These are phyloP conservation scores for Saccostrea glomerata DNA, from an alignment of 1,140 invertebrate species.

Conservation along the genomic window DNA sequence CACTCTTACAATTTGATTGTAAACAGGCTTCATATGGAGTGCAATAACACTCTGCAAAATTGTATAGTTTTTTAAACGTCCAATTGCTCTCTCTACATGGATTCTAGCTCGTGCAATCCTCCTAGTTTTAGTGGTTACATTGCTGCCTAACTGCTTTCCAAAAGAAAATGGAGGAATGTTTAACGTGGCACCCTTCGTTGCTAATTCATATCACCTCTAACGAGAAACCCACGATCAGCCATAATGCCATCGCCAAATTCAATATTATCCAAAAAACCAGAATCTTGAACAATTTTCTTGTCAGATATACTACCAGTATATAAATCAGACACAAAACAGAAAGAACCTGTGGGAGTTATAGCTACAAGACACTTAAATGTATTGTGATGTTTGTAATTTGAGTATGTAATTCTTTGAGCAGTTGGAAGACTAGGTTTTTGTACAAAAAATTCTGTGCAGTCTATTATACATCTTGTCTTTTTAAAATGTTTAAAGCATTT, in stretches of 20 bases:
- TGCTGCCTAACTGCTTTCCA: slow-evolving; percentile 37
- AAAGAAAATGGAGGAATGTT: slow-evolving; percentile 60
- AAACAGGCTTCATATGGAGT: background rate
- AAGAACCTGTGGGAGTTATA: background rate
- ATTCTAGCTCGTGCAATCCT: slow-evolving; percentile 38
- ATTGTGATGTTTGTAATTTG: slow-evolving; percentile 42
- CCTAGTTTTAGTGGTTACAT: slow-evolving; percentile 37
- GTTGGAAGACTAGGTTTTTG: slow-evolving; percentile 59
- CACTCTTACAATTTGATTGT: background rate
- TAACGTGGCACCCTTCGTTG: slow-evolving; percentile 54
- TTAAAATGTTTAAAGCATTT: slow-evolving; percentile 31
- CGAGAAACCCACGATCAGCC: slow-evolving; percentile 62
- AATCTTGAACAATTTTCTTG: slow-evolving; percentile 60
- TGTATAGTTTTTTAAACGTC: slow-evolving; percentile 23
- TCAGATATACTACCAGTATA: slow-evolving; percentile 69
- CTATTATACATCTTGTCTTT: slow-evolving; percentile 43
- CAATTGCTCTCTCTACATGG: slow-evolving; percentile 42
- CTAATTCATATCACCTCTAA: slow-evolving; percentile 53
- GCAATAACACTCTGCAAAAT: slow-evolving; percentile 28
- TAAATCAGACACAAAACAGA: slow-evolving; percentile 37
- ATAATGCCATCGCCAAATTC: slow-evolving; percentile 57
- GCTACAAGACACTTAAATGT: background rate
- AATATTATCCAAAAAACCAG: slow-evolving; percentile 65
- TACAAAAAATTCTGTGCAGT: slow-evolving; percentile 50
- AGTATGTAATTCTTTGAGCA: slow-evolving; percentile 63